Percentiles rank a stretch among this genome's conserved stretches.
phyloP scores from a whole-genome alignment of 2,113 vertebrate species.

The Tragelaphus strepsiceros region DNA sequence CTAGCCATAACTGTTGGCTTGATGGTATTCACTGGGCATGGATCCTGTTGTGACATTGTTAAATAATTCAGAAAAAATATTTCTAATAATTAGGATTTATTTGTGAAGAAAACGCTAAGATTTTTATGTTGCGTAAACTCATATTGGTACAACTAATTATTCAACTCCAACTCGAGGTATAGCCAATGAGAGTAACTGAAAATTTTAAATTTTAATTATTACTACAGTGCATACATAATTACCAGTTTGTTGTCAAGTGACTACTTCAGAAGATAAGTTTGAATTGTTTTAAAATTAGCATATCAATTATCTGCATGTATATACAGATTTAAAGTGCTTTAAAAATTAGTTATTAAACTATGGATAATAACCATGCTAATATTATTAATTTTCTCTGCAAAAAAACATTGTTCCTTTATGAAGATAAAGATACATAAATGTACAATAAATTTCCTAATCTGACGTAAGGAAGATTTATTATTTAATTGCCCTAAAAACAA shows the following conservation, averaged over 20 bases:
- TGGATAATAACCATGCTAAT: not conserved
- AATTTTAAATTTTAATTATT: not conserved
- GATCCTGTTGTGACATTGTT: not conserved
- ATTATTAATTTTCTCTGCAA: not conserved
- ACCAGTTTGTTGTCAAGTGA: not conserved
- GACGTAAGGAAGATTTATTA: not conserved
- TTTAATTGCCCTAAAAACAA: not conserved
- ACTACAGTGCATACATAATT: not conserved
- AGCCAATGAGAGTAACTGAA: not conserved
- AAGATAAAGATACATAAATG: not conserved
- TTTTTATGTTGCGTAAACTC: not conserved
- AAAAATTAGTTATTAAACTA: not conserved
- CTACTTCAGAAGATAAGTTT: not conserved
- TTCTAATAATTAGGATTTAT: not conserved
- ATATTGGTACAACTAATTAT: not conserved
- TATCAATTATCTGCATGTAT: not conserved
- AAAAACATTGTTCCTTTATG: not conserved
- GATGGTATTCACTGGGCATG: not conserved
- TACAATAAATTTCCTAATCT: not conserved
- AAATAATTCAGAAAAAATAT: not conserved
- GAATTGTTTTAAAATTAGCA: not conserved
- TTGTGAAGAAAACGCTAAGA: not conserved
- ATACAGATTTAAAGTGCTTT: not conserved
- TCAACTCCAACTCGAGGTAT: not conserved
- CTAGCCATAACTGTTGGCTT: not conserved